Percentiles rank a stretch among this genome's conserved stretches.
Conservation (phyloP, 2,888 invertebrate genomes). For the Salpingus planirostris region DNA sequence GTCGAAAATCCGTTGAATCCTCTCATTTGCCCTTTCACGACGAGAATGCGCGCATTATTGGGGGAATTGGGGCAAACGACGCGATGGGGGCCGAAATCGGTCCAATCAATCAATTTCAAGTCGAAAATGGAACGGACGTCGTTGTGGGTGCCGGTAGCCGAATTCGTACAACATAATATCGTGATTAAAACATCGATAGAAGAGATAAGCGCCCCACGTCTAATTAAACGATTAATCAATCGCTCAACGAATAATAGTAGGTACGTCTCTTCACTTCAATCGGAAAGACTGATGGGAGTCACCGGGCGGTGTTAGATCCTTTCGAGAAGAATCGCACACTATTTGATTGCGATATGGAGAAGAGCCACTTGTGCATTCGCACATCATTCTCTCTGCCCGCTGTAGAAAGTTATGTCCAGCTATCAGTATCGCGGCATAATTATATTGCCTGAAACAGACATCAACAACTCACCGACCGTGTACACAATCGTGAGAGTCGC, state of each 20-base stretch:
- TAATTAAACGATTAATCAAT: slow-evolving; percentile 15
- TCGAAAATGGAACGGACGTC: no score
- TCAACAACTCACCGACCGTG: slow-evolving; percentile 22
- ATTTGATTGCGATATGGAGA: slow-evolving; percentile 1
- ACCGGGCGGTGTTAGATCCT: no score
- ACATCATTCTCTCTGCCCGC: slow-evolving; percentile 10
- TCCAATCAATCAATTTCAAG: no score
- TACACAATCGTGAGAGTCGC: slow-evolving; percentile 24
- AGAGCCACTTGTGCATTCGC: slow-evolving; percentile 6
- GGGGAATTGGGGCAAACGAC: no score
- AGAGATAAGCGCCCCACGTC: slow-evolving; percentile 7
- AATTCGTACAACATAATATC: neutral
- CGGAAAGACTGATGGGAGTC: no score
- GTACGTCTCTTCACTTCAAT: no score
- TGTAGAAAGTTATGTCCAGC: slow-evolving; percentile 29
- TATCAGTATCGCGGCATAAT: slow-evolving; percentile 24
- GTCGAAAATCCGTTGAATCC: no score
- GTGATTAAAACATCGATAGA: slow-evolving; percentile 4
- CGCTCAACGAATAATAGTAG: slow-evolving; percentile 2
- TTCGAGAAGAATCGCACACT: no score
- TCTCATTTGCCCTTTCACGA: no score
- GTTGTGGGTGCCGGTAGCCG: no score
- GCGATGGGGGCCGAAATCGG: no score
- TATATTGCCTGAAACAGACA: slow-evolving; percentile 25
- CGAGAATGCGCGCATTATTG: no score